phyloP scores from a whole-genome alignment of 2,797 vertebrate genomes.

The Enoplosus armatus region DNA sequence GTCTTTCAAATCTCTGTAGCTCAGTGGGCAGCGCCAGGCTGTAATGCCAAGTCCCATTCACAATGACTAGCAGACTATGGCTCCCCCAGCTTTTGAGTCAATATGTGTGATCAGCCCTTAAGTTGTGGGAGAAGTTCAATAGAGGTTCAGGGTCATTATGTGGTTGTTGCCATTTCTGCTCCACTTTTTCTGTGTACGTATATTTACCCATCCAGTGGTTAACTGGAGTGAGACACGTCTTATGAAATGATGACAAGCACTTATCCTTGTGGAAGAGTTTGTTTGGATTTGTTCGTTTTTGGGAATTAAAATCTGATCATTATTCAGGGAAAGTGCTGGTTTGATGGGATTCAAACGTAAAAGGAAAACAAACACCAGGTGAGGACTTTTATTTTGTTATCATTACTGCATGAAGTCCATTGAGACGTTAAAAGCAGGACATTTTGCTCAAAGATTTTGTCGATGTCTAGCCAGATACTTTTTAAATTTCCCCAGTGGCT shows the following conservation, averaged over 20 bases:
- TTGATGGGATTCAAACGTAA: constrained; percentile 44
- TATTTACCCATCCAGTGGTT: background rate
- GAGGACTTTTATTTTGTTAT: constrained; percentile 58
- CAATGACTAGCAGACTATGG: too few species aligned
- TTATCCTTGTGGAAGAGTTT: constrained; percentile 36
- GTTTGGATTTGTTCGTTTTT: constrained; percentile 48
- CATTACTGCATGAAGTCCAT: constrained; percentile 28
- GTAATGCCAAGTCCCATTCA: too few species aligned
- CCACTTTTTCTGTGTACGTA: background rate
- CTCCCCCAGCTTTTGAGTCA: too few species aligned
- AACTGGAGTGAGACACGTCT: constrained; percentile 15
- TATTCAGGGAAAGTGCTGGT: constrained; percentile 39
- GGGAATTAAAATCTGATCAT: constrained; percentile 52
- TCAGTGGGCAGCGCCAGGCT: too few species aligned
- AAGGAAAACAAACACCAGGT: constrained; percentile 53
- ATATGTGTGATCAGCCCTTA: too few species aligned
- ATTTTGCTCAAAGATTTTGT: constrained; percentile 50
- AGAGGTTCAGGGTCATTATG: background rate
- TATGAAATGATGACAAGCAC: constrained; percentile 23
- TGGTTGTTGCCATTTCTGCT: background rate
- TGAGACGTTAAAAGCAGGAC: constrained; percentile 42
- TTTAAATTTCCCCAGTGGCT: constrained; percentile 56
- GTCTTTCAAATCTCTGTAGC: too few species aligned
- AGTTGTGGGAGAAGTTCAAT: background rate
- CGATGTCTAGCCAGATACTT: constrained; percentile 39